These are phyloP conservation scores for Gymnobelideus leadbeateri DNA, from an alignment of 2,113 vertebrate genomes.

Conservation along the genomic window DNA sequence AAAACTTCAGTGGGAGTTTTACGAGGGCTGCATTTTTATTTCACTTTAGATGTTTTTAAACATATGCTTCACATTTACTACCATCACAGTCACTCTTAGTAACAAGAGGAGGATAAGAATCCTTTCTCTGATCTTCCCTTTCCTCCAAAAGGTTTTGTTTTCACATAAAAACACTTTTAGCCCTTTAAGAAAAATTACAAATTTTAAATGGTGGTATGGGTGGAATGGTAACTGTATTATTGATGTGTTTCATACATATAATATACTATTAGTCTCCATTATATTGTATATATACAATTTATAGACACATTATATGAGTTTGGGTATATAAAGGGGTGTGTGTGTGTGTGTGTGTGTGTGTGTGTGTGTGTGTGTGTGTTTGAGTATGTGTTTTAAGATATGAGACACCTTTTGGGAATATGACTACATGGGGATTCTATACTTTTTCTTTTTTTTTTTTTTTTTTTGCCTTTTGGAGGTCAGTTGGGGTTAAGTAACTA, in stretches of 20 bases:
- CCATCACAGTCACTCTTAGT: not conserved
- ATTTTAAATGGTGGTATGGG: not conserved
- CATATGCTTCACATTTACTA: not conserved
- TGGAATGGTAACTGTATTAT: not conserved
- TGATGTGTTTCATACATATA: not conserved
- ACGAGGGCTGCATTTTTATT: not conserved
- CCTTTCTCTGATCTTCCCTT: not conserved
- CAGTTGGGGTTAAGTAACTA: no score
- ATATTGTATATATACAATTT: not conserved
- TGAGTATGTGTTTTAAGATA: not conserved
- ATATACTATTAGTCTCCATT: not conserved
- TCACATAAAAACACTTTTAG: constrained; percentile 28
- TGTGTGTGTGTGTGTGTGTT: not conserved
- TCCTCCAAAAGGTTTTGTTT: not conserved
- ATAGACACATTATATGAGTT: not conserved
- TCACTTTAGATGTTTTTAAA: constrained; percentile 49
- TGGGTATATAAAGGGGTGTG: not conserved
- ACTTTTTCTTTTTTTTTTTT: not conserved
- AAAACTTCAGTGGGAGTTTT: not conserved
- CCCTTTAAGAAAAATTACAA: not conserved
- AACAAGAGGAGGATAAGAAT: not conserved
- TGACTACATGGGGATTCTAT: constrained; percentile 7
- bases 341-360: no score
- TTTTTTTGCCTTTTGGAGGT: no score
- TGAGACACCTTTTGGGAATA: constrained; percentile 28